Conservation (phyloP, 2,113 vertebrate genomes). For the Noturus placidus region DNA sequence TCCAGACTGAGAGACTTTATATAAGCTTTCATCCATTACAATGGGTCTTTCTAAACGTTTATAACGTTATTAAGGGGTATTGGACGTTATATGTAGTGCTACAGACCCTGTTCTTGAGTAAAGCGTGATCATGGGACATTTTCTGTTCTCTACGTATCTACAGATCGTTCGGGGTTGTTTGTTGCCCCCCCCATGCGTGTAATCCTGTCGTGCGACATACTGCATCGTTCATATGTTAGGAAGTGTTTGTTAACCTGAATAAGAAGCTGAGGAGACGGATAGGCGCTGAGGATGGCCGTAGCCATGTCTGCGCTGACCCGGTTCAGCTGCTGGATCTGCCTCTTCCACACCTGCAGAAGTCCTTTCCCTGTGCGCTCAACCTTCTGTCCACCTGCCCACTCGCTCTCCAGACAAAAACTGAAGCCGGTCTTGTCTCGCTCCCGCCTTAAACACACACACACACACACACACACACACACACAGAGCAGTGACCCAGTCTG, state of each 20-base stretch:
- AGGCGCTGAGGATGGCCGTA: slow-evolving; percentile 78
- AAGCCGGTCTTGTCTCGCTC: slow-evolving; percentile 75
- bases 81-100: background rate
- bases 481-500: slow-evolving; percentile 29
- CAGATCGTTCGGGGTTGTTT: background rate
- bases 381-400: slow-evolving; percentile 77
- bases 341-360: slow-evolving; percentile 85
- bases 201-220: background rate
- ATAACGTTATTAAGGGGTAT: background rate
- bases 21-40: background rate
- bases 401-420: slow-evolving; percentile 83
- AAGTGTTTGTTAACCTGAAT: slow-evolving; percentile 72
- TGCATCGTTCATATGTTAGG: background rate
- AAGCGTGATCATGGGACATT: background rate
- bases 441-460: slow-evolving; percentile 67
- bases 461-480: too few species aligned
- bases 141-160: background rate
- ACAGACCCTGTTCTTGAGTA: background rate
- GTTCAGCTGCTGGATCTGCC: slow-evolving; percentile 90
- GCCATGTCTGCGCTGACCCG: slow-evolving; percentile 88
- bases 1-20: background rate
- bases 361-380: slow-evolving; percentile 79
- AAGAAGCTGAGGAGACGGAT: slow-evolving; percentile 85
- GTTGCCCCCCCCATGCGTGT: too few species aligned
- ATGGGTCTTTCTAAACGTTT: background rate